phyloP scores from a whole-genome alignment of 2,888 invertebrate species.

The Melanostoma mellinum region DNA sequence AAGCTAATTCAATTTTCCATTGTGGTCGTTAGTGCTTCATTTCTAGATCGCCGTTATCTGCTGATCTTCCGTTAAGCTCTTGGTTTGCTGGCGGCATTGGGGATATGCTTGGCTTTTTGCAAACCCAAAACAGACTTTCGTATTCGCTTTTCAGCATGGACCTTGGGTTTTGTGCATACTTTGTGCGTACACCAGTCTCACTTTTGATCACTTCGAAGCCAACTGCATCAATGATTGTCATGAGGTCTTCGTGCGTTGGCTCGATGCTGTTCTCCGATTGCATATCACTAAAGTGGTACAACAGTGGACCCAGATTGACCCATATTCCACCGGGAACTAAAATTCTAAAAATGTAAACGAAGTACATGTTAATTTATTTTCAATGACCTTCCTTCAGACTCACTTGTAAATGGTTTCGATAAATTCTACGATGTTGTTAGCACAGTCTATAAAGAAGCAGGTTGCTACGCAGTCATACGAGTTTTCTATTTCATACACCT shows the following conservation, averaged over 20 bases:
- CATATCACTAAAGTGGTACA: constrained; percentile 96
- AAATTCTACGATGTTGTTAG: constrained; percentile 96
- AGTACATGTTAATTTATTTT: background rate
- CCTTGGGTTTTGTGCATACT: constrained; percentile 95
- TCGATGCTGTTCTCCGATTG: constrained; percentile 94
- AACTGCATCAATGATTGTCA: constrained; percentile 89
- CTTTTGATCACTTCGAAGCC: constrained; percentile 91
- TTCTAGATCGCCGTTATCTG: background rate
- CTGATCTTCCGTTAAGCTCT: constrained; percentile 30
- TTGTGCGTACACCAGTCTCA: constrained; percentile 89
- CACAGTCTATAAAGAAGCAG: constrained; percentile 99
- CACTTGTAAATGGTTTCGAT: constrained; percentile 93
- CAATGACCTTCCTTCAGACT: background rate
- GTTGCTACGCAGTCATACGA: constrained; percentile 94
- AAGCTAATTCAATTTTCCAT: constrained; percentile 55
- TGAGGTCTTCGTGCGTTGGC: constrained; percentile 93
- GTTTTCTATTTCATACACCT: constrained; percentile 78
- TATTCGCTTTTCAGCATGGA: constrained; percentile 97
- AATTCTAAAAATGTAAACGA: constrained; percentile 82
- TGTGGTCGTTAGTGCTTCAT: constrained; percentile 26
- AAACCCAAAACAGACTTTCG: constrained; percentile 95
- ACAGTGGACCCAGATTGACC: constrained; percentile 95
- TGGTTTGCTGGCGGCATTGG: background rate
- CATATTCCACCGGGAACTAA: constrained; percentile 94
- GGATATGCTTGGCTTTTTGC: constrained; percentile 86